A percentile compares a stretch with the other conserved stretches of the same genome.
Evolutionary conservation across 2,888 invertebrate genomes (phyloP).

Genomic region (Strigamia crassipes): DNA sequence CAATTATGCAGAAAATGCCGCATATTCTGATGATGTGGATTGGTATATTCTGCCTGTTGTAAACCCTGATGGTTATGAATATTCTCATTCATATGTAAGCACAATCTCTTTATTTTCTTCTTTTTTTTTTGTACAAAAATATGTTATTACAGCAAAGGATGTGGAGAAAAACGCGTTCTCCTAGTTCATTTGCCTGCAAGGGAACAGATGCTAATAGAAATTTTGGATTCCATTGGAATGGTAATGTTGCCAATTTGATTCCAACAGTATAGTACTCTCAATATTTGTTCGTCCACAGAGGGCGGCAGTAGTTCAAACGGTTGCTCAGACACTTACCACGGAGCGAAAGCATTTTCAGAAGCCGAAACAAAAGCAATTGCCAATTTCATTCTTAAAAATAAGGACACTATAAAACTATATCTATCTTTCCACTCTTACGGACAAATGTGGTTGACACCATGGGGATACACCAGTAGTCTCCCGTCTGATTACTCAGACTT

Average conservation of each 20-base stretch:
- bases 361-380: constrained; percentile 71
- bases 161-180: constrained; percentile 76
- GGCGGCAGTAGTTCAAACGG: constrained; percentile 63
- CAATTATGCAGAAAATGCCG: constrained; percentile 7
- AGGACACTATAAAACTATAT: constrained; percentile 67
- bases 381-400: constrained; percentile 64
- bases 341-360: constrained; percentile 72
- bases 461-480: constrained; percentile 69
- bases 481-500: constrained; percentile 57
- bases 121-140: neutral
- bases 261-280: neutral
- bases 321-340: constrained; percentile 69
- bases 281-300: constrained; percentile 49
- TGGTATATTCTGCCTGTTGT: constrained; percentile 72
- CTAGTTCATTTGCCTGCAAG: constrained; percentile 62
- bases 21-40: constrained; percentile 67
- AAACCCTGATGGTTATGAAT: constrained; percentile 87
- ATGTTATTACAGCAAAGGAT: constrained; percentile 66
- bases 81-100: constrained; percentile 68
- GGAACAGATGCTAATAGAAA: constrained; percentile 80
- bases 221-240: constrained; percentile 73
- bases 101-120: neutral
- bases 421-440: constrained; percentile 77
- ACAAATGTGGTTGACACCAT: constrained; percentile 82
- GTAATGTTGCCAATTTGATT: constrained; percentile 53